Conservation (phyloP, 2,888 invertebrate species). For the Parochlus steinenii region DNA sequence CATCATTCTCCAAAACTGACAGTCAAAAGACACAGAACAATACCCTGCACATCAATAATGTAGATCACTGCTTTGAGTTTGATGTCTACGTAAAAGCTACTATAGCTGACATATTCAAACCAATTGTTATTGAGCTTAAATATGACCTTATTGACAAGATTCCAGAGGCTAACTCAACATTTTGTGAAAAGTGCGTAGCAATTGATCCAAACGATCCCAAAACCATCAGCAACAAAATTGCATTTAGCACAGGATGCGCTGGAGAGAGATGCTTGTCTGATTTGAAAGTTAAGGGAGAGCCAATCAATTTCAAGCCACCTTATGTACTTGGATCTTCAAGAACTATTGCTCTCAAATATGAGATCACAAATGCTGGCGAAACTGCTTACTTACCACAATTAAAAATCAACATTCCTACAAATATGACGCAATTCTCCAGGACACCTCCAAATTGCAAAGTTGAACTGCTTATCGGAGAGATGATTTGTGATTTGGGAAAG, state of each 20-base stretch:
- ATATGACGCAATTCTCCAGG: conserved; percentile 23
- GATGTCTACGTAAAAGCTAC: conserved; percentile 25
- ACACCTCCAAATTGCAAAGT: conserved; percentile 24
- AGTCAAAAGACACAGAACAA: background rate
- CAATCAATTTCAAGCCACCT: conserved; percentile 18
- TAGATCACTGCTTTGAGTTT: conserved; percentile 22
- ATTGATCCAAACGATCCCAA: conserved; percentile 27
- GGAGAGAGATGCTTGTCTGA: conserved; percentile 28
- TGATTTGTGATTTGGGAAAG: conserved; percentile 9
- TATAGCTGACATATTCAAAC: conserved; percentile 28
- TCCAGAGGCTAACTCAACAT: conserved; percentile 23
- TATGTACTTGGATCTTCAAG: conserved; percentile 26
- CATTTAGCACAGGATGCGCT: conserved; percentile 28
- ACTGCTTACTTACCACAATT: conserved; percentile 33
- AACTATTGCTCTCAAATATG: conserved; percentile 23
- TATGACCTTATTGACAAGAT: conserved; percentile 24
- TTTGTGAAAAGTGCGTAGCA: conserved; percentile 27
- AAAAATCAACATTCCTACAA: conserved; percentile 29
- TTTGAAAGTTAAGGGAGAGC: conserved; percentile 16
- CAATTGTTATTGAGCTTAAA: conserved; percentile 27
- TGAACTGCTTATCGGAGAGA: conserved; percentile 1
- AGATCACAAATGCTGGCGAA: conserved; percentile 31
- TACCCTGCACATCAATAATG: background rate
- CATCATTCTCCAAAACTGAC: conserved; percentile 7
- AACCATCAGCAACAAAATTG: conserved; percentile 24